These are phyloP conservation scores for Mellilla xanthometata DNA, from an alignment of 2,888 invertebrate species.

Conservation along the genomic window DNA sequence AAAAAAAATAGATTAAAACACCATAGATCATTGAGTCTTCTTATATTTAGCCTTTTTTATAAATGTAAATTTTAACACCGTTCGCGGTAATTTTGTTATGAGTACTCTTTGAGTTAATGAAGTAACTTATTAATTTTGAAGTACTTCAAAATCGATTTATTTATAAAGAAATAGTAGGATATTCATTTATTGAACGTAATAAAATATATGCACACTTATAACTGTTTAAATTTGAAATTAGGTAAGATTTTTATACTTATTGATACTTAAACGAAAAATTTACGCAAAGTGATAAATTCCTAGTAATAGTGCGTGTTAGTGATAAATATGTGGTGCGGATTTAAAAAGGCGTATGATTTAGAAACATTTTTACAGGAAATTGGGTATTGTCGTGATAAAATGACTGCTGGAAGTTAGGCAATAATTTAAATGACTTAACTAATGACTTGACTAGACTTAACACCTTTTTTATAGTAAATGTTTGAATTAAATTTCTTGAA, in stretches of 20 bases:
- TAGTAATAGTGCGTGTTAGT: constrained; percentile 72
- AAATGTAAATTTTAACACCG: constrained; percentile 19
- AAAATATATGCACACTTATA: constrained; percentile 50
- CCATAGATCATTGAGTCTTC: constrained; percentile 61
- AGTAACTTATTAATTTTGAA: constrained; percentile 59
- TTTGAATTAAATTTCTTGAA: constrained; percentile 53
- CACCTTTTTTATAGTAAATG: constrained; percentile 69
- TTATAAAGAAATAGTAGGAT: constrained; percentile 70
- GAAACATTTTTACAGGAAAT: constrained; percentile 34
- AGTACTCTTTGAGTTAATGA: constrained; percentile 53
- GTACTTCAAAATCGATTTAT: constrained; percentile 75
- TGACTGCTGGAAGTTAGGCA: constrained; percentile 57
- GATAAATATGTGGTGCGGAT: constrained; percentile 76
- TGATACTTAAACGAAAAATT: constrained; percentile 80
- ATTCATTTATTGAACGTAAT: constrained; percentile 64
- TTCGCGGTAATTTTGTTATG: constrained; percentile 39
- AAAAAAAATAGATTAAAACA: constrained; percentile 16
- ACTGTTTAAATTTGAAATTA: constrained; percentile 61
- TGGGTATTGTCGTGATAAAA: constrained; percentile 46
- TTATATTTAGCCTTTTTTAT: background rate
- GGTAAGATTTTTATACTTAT: constrained; percentile 79
- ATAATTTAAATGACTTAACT: constrained; percentile 73
- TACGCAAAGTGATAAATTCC: constrained; percentile 77
- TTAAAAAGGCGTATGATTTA: constrained; percentile 49
- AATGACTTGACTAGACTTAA: constrained; percentile 63